A percentile compares a stretch with the other conserved stretches of the same genome.
These are phyloP conservation scores for Hemithea aestivaria DNA, from an alignment of 2,888 invertebrate genomes.

Conservation along the genomic window DNA sequence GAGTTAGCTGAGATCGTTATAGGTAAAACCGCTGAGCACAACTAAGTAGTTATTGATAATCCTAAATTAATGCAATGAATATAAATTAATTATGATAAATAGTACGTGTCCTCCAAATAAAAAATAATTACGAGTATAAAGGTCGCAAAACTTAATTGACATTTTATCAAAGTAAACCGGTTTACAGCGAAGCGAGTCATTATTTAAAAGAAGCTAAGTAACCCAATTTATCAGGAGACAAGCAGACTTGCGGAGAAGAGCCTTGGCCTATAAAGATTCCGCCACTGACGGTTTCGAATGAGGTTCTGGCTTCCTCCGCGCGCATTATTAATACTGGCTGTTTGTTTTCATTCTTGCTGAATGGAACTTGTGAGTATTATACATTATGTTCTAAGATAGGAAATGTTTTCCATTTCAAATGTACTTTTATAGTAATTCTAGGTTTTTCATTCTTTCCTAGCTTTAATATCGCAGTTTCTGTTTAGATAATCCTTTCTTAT, in stretches of 20 bases:
- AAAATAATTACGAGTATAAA: background rate
- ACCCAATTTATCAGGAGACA: constrained; percentile 16
- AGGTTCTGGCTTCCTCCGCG: constrained; percentile 13
- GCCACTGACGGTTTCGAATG: constrained; percentile 19
- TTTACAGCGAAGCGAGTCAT: constrained; percentile 10
- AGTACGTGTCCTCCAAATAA: no score
- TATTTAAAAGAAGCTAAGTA: constrained; percentile 19
- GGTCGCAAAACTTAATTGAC: constrained; percentile 3
- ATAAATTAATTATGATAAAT: no score
- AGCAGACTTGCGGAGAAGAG: constrained; percentile 7
- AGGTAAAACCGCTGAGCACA: no score
- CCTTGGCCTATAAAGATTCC: constrained; percentile 25
- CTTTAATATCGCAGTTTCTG: no score
- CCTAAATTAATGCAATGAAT: no score
- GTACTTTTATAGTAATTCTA: no score
- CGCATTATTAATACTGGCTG: constrained; percentile 15
- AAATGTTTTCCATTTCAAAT: no score
- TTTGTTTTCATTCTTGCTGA: constrained; percentile 19
- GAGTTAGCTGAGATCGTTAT: no score
- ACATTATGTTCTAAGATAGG: no score
- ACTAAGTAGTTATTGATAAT: no score
- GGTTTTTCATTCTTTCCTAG: no score
- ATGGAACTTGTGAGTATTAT: constrained; percentile 13
- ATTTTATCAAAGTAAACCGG: constrained; percentile 12
- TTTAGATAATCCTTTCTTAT: no score